Evolutionary conservation across 2,888 invertebrate species (phyloP).

Genomic region (Entomobrya proxima): DNA sequence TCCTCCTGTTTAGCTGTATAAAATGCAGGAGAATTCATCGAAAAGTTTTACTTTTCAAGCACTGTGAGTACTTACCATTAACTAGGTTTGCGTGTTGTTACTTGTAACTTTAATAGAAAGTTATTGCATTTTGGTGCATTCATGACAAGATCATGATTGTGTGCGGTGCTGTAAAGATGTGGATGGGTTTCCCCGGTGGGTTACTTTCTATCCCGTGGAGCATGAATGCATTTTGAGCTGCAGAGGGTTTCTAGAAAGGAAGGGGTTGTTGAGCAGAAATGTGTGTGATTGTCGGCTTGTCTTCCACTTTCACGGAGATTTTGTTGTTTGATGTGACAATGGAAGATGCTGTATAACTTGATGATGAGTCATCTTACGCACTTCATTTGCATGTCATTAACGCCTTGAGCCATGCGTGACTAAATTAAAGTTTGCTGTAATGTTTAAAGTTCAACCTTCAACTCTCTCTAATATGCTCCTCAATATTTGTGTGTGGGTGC

Average conservation of each 20-base stretch:
- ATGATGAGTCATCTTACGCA: slow-evolving; percentile 51
- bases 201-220: slow-evolving; percentile 27
- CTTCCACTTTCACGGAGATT: slow-evolving; percentile 57
- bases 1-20: background rate
- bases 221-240: background rate
- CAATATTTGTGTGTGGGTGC: no score
- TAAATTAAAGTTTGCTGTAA: background rate
- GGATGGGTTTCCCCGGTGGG: slow-evolving; percentile 38
- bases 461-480: background rate
- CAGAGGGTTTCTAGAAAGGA: background rate
- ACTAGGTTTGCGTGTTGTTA: background rate
- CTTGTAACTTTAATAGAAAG: background rate
- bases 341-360: background rate
- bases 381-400: slow-evolving; percentile 63
- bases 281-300: slow-evolving; percentile 61
- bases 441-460: background rate
- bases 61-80: no score
- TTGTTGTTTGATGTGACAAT: slow-evolving; percentile 30
- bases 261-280: slow-evolving; percentile 40
- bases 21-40: no score
- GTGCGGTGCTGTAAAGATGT: background rate
- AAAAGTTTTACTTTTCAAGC: no score
- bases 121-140: slow-evolving; percentile 17
- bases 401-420: slow-evolving; percentile 58
- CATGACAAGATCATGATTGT: slow-evolving; percentile 3